A percentile compares a stretch with the other conserved stretches of the same genome.
Conservation (phyloP, 92 coral and sea anemone genomes). For the Palythoa heliodiscus region DNA sequence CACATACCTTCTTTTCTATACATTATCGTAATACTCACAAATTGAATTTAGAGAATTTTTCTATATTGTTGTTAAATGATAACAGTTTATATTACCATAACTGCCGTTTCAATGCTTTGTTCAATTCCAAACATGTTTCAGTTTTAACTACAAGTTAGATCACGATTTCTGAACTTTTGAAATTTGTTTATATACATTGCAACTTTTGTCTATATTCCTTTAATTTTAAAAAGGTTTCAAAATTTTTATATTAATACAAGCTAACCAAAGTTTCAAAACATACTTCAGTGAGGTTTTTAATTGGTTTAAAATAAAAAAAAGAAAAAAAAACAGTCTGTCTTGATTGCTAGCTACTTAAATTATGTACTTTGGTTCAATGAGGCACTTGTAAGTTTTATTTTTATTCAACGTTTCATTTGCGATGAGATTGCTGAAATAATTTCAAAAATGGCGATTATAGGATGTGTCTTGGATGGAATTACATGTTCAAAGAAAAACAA, state of each 20-base stretch:
- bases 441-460: background rate
- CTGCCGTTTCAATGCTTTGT: no score
- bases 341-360: background rate
- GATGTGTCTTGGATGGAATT: background rate
- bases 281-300: background rate
- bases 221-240: background rate
- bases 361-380: background rate
- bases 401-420: background rate
- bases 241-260: background rate
- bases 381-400: constrained; percentile 1
- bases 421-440: background rate
- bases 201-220: background rate
- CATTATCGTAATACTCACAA: no score
- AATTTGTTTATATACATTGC: background rate
- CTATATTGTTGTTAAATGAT: no score
- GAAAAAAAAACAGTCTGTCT: background rate
- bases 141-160: background rate
- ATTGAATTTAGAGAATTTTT: no score
- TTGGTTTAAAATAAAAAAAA: background rate
- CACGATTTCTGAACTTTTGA: background rate
- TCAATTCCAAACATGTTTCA: background rate
- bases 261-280: background rate
- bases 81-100: no score
- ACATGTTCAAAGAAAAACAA: background rate
- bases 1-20: no score